These are phyloP conservation scores for Corythornis vintsioides DNA, from an alignment of 2,113 vertebrate genomes.

Conservation along the genomic window DNA sequence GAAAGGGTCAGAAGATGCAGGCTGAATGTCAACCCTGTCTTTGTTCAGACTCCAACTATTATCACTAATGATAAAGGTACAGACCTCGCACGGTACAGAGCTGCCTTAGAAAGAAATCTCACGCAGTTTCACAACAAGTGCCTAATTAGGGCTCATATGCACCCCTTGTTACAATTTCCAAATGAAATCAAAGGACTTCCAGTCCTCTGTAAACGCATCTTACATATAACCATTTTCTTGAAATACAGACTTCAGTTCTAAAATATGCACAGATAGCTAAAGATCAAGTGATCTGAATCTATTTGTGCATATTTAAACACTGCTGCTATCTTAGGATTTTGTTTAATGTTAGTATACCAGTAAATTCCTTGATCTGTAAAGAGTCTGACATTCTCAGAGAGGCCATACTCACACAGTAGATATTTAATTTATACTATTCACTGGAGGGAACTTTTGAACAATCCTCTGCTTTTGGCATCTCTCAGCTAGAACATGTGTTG, in stretches of 20 bases:
- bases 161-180: conserved; percentile 27
- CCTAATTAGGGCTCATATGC: conserved; percentile 39
- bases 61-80: conserved; percentile 25
- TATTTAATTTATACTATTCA: conserved; percentile 58
- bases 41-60: conserved; percentile 55
- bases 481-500: conserved; percentile 44
- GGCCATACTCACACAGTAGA: conserved; percentile 53
- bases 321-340: conserved; percentile 40
- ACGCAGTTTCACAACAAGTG: neutral
- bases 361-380: conserved; percentile 54
- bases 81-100: neutral
- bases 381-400: conserved; percentile 21
- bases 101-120: conserved; percentile 22
- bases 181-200: conserved; percentile 41
- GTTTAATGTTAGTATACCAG: conserved; percentile 34
- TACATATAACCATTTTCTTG: conserved; percentile 47
- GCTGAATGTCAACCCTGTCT: conserved; percentile 57
- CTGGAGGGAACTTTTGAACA: conserved; percentile 42
- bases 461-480: conserved; percentile 51
- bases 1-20: conserved; percentile 49
- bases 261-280: conserved; percentile 55
- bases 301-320: conserved; percentile 54
- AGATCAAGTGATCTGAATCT: conserved; percentile 51
- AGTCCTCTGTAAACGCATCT: conserved; percentile 25
- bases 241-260: conserved; percentile 53